These are phyloP conservation scores for Phrynocephalus vlangalii DNA, from an alignment of 2,797 vertebrate species.

Conservation along the genomic window DNA sequence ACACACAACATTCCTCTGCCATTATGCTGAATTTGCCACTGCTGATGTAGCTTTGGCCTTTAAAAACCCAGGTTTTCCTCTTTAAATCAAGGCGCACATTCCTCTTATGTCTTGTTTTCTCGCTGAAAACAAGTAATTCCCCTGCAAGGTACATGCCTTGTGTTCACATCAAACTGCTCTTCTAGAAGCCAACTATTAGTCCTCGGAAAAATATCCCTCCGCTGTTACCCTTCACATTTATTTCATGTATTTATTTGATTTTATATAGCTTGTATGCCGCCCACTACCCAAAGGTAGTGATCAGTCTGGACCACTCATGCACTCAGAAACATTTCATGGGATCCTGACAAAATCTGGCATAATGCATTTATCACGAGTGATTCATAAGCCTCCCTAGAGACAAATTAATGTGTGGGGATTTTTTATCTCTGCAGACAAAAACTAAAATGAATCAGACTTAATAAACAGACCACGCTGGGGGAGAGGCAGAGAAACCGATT, in stretches of 20 bases:
- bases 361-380: slow-evolving; percentile 60
- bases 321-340: slow-evolving; percentile 50
- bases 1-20: background rate
- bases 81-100: background rate
- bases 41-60: background rate
- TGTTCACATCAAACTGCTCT: background rate
- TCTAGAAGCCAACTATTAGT: slow-evolving; percentile 13
- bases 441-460: slow-evolving; percentile 39
- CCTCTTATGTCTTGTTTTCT: background rate
- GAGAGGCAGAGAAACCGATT: background rate
- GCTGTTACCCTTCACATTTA: background rate
- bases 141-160: background rate
- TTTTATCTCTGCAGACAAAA: slow-evolving; percentile 51
- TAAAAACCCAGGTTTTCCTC: background rate
- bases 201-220: slow-evolving; percentile 2
- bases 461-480: slow-evolving; percentile 16
- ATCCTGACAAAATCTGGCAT: slow-evolving; percentile 35
- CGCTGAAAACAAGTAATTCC: background rate
- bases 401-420: slow-evolving; percentile 21
- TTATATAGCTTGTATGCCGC: no score
- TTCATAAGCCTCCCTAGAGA: slow-evolving; percentile 48
- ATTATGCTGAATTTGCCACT: background rate
- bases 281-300: background rate
- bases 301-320: slow-evolving; percentile 27
- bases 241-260: no score